Conservation (phyloP, 2,113 vertebrate genomes). For the Synchiropus splendidus region DNA sequence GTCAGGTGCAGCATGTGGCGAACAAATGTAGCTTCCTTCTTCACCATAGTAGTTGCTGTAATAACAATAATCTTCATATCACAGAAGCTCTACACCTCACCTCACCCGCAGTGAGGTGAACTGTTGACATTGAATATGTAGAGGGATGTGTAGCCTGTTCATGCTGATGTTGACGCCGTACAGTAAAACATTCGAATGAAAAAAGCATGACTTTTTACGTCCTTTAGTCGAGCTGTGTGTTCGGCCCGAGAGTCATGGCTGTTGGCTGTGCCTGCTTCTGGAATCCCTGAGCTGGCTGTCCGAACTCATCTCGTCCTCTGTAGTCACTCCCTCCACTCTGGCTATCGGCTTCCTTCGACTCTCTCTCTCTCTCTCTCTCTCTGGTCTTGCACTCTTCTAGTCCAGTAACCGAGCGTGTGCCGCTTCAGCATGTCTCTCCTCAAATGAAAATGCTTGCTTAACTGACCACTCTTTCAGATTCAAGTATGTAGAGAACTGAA, state of each 20-base stretch:
- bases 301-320: constrained; percentile 68
- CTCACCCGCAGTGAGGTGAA: constrained; percentile 45
- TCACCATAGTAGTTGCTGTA: no score
- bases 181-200: no score
- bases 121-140: no score
- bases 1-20: no score
- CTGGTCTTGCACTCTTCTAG: constrained; percentile 77
- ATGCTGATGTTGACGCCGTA: no score
- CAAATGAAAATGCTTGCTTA: constrained; percentile 79
- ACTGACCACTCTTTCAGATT: constrained; percentile 46
- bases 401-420: constrained; percentile 62
- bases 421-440: constrained; percentile 81
- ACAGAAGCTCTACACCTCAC: no score
- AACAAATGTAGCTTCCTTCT: no score
- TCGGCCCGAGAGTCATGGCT: constrained; percentile 76
- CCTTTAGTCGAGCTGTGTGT: constrained; percentile 58
- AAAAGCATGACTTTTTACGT: constrained; percentile 73
- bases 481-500: constrained; percentile 75
- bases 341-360: constrained; percentile 73
- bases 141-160: no score
- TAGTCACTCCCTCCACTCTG: constrained; percentile 77
- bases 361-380: constrained; percentile 20
- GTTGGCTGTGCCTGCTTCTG: constrained; percentile 90
- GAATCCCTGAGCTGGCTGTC: constrained; percentile 81
- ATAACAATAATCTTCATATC: no score